These are phyloP conservation scores for Euzetes globulus DNA, from an alignment of 2,888 invertebrate species.

Conservation along the genomic window DNA sequence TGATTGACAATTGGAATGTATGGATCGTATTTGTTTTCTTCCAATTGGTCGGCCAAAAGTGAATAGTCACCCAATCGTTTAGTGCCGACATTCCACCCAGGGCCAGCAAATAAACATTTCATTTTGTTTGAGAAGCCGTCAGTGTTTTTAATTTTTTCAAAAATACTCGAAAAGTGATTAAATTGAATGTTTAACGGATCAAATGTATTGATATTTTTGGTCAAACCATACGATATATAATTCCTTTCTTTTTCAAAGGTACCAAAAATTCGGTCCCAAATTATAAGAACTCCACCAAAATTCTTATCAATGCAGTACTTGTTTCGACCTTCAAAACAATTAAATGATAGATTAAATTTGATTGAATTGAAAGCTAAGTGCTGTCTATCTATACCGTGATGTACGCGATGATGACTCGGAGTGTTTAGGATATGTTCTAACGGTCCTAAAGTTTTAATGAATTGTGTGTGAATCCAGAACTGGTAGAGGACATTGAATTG, in stretches of 20 bases:
- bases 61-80: slow-evolving; percentile 64
- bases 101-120: slow-evolving; percentile 68
- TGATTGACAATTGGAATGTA: slow-evolving; percentile 33
- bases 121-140: slow-evolving; percentile 55
- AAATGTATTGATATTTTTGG: slow-evolving; percentile 69
- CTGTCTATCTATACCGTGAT: slow-evolving; percentile 48
- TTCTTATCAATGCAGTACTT: slow-evolving; percentile 85
- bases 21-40: slow-evolving; percentile 35
- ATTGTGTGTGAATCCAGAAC: slow-evolving; percentile 87
- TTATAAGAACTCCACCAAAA: slow-evolving; percentile 80
- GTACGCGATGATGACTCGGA: slow-evolving; percentile 73
- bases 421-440: slow-evolving; percentile 78
- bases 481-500: slow-evolving; percentile 84
- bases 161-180: slow-evolving; percentile 64
- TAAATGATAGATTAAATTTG: background rate
- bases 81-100: slow-evolving; percentile 76
- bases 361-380: background rate
- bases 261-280: slow-evolving; percentile 77
- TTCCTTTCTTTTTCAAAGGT: slow-evolving; percentile 71
- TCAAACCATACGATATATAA: slow-evolving; percentile 74
- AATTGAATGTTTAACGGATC: slow-evolving; percentile 61
- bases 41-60: slow-evolving; percentile 61
- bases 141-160: slow-evolving; percentile 56
- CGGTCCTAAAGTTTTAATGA: slow-evolving; percentile 71
- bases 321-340: slow-evolving; percentile 60